These are phyloP conservation scores for Pachydiplax longipennis DNA, from an alignment of 2,888 invertebrate species.

Conservation along the genomic window DNA sequence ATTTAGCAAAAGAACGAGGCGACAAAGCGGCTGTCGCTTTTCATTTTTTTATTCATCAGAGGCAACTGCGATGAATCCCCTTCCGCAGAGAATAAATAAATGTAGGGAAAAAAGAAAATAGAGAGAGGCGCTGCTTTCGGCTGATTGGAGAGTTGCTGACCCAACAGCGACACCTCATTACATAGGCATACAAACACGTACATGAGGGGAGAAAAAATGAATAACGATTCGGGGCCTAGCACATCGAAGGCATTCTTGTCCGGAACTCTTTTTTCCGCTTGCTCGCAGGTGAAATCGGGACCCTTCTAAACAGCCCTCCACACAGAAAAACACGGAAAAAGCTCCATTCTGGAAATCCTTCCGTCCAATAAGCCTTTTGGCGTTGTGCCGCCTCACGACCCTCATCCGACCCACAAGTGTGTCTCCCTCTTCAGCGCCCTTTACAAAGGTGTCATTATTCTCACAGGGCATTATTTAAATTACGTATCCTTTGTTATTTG, in stretches of 20 bases:
- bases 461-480: too few species aligned
- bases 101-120: background rate
- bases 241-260: background rate
- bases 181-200: background rate
- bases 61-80: background rate
- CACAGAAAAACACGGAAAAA: background rate
- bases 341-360: background rate
- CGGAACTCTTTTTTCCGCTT: background rate
- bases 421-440: background rate
- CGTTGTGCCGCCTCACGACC: background rate
- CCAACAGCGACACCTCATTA: background rate
- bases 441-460: background rate
- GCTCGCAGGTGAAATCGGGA: background rate
- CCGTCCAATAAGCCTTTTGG: background rate
- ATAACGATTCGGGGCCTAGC: background rate
- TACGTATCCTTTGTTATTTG: too few species aligned
- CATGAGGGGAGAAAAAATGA: background rate
- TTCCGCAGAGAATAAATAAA: background rate
- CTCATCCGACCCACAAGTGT: background rate
- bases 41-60: background rate
- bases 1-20: background rate
- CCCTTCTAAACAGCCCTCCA: too few species aligned
- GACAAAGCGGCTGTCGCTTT: background rate
- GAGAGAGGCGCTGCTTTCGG: background rate
- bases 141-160: background rate